Evolutionary conservation across 2,113 vertebrate species (phyloP).

Genomic region (Poecile atricapillus): DNA sequence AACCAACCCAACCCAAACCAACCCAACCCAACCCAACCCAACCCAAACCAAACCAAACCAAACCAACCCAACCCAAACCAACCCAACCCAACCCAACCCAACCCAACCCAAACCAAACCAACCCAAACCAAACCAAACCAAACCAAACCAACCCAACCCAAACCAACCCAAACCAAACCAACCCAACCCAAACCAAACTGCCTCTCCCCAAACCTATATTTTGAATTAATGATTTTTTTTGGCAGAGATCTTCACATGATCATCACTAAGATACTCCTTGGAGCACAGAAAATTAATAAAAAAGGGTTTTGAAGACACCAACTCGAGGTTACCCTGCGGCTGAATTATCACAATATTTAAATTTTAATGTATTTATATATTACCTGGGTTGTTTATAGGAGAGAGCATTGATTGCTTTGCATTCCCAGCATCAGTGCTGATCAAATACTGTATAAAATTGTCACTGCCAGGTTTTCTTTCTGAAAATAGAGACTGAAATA

Average conservation of each 20-base stretch:
- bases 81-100: no score
- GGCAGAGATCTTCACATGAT: background rate
- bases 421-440: background rate
- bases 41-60: no score
- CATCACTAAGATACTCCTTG: background rate
- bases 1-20: no score
- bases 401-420: background rate
- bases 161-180: no score
- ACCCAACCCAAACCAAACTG: no score
- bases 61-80: no score
- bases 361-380: background rate
- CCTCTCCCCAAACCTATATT: background rate
- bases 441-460: background rate
- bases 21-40: no score
- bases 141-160: no score
- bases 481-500: background rate
- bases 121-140: no score
- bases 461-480: background rate
- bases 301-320: background rate
- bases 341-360: background rate
- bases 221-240: background rate
- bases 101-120: no score
- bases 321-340: background rate
- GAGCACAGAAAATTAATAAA: background rate
- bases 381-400: background rate